A percentile compares a stretch with the other conserved stretches of the same genome.
Evolutionary conservation across 2,888 invertebrate species (phyloP).

Genomic region (Venusia cambrica): DNA sequence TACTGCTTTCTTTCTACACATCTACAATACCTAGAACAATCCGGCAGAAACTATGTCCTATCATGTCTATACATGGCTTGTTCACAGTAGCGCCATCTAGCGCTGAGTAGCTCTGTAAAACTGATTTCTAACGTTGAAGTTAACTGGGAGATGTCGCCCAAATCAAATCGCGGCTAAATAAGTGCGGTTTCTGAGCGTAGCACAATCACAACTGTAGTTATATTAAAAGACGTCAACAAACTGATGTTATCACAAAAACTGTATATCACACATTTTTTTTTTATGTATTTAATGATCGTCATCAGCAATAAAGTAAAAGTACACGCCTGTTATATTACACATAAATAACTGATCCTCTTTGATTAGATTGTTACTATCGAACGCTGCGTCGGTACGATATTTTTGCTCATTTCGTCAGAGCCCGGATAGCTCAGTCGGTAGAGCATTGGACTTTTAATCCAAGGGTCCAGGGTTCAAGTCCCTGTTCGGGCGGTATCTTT

Average conservation of each 20-base stretch:
- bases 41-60: conserved; percentile 5
- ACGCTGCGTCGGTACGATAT: neutral
- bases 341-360: too few relatives aligned
- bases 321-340: too few relatives aligned
- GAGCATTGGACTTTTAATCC: conserved; percentile 82
- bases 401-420: conserved; percentile 29
- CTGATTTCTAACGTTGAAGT: conserved; percentile 3
- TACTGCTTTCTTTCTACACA: conserved; percentile 27
- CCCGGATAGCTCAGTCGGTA: conserved; percentile 83
- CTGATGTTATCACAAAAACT: too few relatives aligned
- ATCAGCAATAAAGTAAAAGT: too few relatives aligned
- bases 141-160: too few relatives aligned
- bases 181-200: too few relatives aligned
- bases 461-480: conserved; percentile 82
- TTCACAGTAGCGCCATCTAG: conserved; percentile 55
- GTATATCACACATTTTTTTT: too few relatives aligned
- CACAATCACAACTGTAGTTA: too few relatives aligned
- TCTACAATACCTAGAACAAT: conserved; percentile 15
- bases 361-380: too few relatives aligned
- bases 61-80: conserved; percentile 2
- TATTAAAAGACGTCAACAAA: too few relatives aligned
- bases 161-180: too few relatives aligned
- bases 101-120: conserved; percentile 49
- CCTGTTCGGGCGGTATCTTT: conserved; percentile 73
- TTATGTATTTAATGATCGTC: too few relatives aligned